Conservation (phyloP, 2,113 vertebrate genomes). For the Scopus umbretta region DNA sequence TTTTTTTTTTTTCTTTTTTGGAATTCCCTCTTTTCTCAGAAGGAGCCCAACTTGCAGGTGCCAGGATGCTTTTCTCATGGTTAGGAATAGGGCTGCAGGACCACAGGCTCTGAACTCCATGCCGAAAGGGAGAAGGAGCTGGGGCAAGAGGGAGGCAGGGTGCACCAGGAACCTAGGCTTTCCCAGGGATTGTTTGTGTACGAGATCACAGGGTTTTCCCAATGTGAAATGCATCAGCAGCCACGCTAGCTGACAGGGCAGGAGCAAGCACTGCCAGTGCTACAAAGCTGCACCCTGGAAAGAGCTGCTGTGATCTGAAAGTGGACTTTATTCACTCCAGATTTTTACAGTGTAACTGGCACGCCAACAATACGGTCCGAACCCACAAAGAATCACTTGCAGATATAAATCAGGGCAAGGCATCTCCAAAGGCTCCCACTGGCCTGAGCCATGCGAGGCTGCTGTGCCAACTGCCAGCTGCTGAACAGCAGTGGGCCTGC, state of each 20-base stretch:
- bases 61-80: neutral
- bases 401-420: neutral
- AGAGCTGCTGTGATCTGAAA: neutral
- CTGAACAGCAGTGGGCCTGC: rapidly evolving
- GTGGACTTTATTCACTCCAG: slow-evolving; percentile 38
- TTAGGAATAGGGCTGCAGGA: neutral
- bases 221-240: neutral
- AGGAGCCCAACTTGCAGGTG: neutral
- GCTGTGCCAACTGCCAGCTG: slow-evolving; percentile 3
- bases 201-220: neutral
- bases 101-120: rapidly evolving
- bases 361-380: neutral
- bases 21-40: neutral
- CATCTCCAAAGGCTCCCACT: neutral
- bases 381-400: neutral
- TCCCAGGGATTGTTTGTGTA: neutral
- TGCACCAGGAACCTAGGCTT: neutral
- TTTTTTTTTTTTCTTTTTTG: rapidly evolving
- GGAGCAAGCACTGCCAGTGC: neutral
- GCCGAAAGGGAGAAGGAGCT: neutral
- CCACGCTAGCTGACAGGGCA: neutral
- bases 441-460: neutral
- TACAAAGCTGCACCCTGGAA: neutral
- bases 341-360: neutral
- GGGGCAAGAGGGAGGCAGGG: neutral